A percentile compares a stretch with the other conserved stretches of the same genome.
Conservation (phyloP, 1,140 invertebrate genomes). For the Potamilus streckersoni region DNA sequence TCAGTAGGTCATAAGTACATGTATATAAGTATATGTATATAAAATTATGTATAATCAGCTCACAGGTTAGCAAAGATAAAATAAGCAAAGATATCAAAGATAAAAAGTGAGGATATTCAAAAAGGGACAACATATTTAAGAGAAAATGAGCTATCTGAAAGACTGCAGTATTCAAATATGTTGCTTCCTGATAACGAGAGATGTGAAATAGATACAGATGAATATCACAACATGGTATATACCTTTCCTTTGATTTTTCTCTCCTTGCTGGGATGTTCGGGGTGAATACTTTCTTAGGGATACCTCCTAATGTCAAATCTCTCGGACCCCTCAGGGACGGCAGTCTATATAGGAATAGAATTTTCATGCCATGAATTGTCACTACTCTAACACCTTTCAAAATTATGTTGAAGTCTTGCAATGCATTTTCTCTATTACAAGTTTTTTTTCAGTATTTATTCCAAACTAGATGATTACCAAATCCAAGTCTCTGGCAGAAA, state of each 20-base stretch:
- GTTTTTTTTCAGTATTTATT: not conserved
- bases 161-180: too few species aligned
- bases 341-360: conserved; percentile 35
- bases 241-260: conserved; percentile 48
- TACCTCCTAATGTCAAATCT: conserved; percentile 62
- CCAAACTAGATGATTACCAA: not conserved
- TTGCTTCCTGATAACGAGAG: too few species aligned
- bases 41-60: too few species aligned
- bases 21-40: too few species aligned
- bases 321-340: conserved; percentile 58
- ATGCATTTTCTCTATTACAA: not conserved
- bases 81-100: too few species aligned
- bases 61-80: too few species aligned
- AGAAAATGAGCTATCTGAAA: too few species aligned
- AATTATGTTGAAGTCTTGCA: not conserved
- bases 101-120: too few species aligned
- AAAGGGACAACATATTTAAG: too few species aligned
- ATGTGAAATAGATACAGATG: not conserved
- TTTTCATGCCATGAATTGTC: not conserved
- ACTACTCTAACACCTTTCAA: not conserved
- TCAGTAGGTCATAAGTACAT: too few species aligned
- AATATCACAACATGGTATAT: conserved; percentile 12
- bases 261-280: conserved; percentile 59
- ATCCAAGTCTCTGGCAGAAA: not conserved
- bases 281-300: conserved; percentile 60